phyloP scores from a whole-genome alignment of 2,113 vertebrate genomes.

The Morone chrysops region DNA sequence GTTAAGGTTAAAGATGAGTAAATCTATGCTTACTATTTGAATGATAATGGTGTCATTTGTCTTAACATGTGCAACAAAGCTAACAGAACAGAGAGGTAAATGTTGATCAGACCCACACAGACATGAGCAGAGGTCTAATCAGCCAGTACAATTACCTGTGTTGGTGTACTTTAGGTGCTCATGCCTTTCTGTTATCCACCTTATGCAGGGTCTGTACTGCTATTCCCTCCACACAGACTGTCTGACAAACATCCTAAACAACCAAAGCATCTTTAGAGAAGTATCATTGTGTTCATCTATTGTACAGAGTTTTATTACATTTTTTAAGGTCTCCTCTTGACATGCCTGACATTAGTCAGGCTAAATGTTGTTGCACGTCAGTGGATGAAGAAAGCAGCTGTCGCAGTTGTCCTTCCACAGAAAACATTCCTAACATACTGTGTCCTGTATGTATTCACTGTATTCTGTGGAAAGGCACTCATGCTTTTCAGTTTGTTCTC shows the following conservation, averaged over 20 bases:
- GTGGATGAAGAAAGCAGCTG: background rate
- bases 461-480: conserved; percentile 8
- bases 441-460: background rate
- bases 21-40: background rate
- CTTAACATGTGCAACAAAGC: background rate
- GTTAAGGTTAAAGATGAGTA: too few relatives aligned
- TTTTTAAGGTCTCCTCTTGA: conserved; percentile 3
- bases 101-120: background rate
- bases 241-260: background rate
- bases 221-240: background rate
- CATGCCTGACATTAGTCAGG: background rate
- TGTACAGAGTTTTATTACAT: background rate
- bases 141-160: background rate
- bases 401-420: background rate
- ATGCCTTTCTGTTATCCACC: background rate
- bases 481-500: conserved; percentile 12
- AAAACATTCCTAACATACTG: background rate
- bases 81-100: background rate
- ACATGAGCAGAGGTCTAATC: background rate
- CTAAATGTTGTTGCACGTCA: background rate
- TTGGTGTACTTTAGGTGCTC: background rate
- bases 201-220: background rate
- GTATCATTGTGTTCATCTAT: background rate
- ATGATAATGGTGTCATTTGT: background rate
- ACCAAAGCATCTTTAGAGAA: background rate